Base-by-base conservation (phyloP, 1,140 invertebrate genomes). In the Palaemon carinicauda region DNA sequence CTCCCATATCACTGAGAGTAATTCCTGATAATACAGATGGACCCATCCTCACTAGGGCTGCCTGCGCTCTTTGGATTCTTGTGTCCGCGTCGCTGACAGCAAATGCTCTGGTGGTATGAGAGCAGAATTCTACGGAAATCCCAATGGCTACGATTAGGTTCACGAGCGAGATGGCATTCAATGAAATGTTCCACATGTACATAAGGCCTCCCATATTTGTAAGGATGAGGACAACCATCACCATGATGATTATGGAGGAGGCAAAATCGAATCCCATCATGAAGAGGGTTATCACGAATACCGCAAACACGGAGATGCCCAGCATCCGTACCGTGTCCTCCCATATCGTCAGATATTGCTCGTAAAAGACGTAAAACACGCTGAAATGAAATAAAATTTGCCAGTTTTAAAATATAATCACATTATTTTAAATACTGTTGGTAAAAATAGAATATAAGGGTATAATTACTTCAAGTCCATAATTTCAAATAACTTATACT, bases 61-160 rank as follows among this genome's bases (percentile, higher is more conserved):
- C 94, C 21, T 93, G 92, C 0, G 96, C 95, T 90, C 95, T 93
- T 73, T 94, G 92, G 15, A 95, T 90, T 31, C 93, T 92, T 0
- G 93, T 94, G 27, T 91, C 92, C 90, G 95, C 91, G 10, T 91
- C 91, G 52, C 94, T 95, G n/a, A 94, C 92, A 21, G 95, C 93
- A 92, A 96, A 98, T 0, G 96, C 94, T 81, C 93, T 94, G 0
- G 96, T 94, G 51, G 97, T 96, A 89, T 99, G 97, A 60, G 96
- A 96, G 90, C 96, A 97, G 91, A 98, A 99, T 92, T 99, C 98
- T 0, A 99, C 97, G 0, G 96, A 95, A 87, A 99, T 98, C 90
- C 97, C 98, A 82, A 97, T 95, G 87, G 96, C 94, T 97, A 99
- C 99, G 78, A 99, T 96, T 83, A 99, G 93, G 93, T 99, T 99